A percentile compares a stretch with the other conserved stretches of the same genome.
These are phyloP conservation scores for Montipora cactus DNA, from an alignment of 64 coral and sea anemone genomes.

Conservation along the genomic window DNA sequence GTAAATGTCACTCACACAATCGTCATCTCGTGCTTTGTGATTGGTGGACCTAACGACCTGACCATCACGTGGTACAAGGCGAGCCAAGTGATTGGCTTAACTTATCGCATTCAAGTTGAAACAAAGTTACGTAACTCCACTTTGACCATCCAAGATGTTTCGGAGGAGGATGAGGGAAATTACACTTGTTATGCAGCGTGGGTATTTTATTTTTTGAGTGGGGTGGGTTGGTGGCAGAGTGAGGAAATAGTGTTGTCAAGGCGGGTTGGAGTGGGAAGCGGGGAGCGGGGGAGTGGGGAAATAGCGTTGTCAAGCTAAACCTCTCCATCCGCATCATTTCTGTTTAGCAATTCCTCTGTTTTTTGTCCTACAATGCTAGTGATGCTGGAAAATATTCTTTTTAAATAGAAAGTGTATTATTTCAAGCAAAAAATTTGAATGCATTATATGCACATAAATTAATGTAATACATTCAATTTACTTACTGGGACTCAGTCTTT, in stretches of 20 bases:
- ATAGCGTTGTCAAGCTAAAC: not conserved
- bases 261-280: too few species aligned
- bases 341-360: too few species aligned
- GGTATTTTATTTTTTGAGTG: not conserved
- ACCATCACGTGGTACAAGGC: conserved; percentile 33
- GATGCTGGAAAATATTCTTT: not conserved
- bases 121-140: not conserved
- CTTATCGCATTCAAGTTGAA: conserved; percentile 23
- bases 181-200: conserved; percentile 41
- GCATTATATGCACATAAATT: not conserved
- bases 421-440: not conserved
- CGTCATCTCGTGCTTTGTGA: conserved; percentile 8
- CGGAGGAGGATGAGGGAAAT: conserved; percentile 16
- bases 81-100: conserved; percentile 2
- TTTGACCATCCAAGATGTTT: conserved; percentile 33
- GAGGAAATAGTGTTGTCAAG: too few species aligned
- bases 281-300: too few species aligned
- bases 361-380: not conserved
- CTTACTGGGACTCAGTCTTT: too few species aligned
- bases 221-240: too few species aligned
- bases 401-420: not conserved
- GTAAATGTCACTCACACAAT: not conserved
- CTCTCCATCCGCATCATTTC: not conserved
- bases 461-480: too few species aligned
- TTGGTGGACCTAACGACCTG: conserved; percentile 17